A percentile compares a stretch with the other conserved stretches of the same genome.
Evolutionary conservation across 2,888 invertebrate species (phyloP).

Genomic region (Drosophila lacicola): DNA sequence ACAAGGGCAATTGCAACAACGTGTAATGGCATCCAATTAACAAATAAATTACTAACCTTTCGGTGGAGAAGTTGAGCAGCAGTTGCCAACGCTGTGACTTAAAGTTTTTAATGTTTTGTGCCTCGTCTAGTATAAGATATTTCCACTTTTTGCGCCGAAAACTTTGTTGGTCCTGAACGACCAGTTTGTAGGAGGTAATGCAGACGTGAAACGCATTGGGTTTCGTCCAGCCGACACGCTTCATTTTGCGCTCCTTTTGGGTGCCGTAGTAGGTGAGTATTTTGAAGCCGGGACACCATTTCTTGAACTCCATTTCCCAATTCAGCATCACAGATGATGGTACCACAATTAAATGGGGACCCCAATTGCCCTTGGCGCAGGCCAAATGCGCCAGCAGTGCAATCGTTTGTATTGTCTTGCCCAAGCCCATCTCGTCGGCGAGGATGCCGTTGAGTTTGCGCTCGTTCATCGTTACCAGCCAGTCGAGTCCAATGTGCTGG

Average conservation of each 20-base stretch:
- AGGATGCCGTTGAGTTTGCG: slow-evolving; percentile 97
- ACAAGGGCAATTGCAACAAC: neutral
- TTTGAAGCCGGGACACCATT: slow-evolving; percentile 99
- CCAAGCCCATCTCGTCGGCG: slow-evolving; percentile 98
- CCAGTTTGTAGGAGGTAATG: slow-evolving; percentile 98
- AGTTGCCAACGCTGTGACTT: slow-evolving; percentile 99
- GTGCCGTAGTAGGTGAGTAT: slow-evolving; percentile 99
- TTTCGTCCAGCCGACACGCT: slow-evolving; percentile 98
- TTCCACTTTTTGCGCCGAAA: slow-evolving; percentile 99
- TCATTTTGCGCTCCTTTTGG: slow-evolving; percentile 96
- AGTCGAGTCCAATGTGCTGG: slow-evolving; percentile 97
- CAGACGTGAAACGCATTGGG: slow-evolving; percentile 99
- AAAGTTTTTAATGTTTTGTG: slow-evolving; percentile 99
- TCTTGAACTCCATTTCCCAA: slow-evolving; percentile 99
- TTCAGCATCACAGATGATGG: slow-evolving; percentile 99
- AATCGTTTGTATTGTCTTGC: slow-evolving; percentile 99
- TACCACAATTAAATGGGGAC: slow-evolving; percentile 99
- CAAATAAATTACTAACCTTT: slow-evolving; percentile 88
- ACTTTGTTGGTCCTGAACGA: slow-evolving; percentile 99
- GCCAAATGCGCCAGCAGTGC: slow-evolving; percentile 97
- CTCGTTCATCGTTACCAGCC: slow-evolving; percentile 98
- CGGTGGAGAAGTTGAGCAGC: slow-evolving; percentile 96
- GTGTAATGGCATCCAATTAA: neutral
- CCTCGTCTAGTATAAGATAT: slow-evolving; percentile 98
- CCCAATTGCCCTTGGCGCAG: slow-evolving; percentile 95